Conservation (phyloP, 2,888 invertebrate genomes). For the Dryobota labecula region DNA sequence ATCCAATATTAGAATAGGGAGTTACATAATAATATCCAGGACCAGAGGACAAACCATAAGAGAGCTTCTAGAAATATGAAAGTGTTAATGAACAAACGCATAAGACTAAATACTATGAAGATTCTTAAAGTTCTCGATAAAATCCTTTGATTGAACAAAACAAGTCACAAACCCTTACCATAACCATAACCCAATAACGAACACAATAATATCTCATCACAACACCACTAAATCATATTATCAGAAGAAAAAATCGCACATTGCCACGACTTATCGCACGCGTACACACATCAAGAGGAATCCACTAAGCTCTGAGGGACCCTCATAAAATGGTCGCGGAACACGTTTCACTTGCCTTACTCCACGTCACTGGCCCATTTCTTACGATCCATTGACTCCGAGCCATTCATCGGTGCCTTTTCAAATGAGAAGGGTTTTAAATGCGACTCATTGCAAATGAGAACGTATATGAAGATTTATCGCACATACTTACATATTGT, state of each 20-base stretch:
- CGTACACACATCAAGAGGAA: constrained; percentile 58
- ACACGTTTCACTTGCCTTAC: constrained; percentile 82
- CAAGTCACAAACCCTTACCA: neutral
- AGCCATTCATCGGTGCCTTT: constrained; percentile 87
- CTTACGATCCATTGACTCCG: constrained; percentile 89
- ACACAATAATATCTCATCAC: constrained; percentile 33
- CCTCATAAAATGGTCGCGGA: constrained; percentile 76
- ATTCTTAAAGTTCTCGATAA: neutral
- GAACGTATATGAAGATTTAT: constrained; percentile 80
- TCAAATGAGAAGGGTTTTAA: constrained; percentile 86
- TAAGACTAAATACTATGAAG: neutral
- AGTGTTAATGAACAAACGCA: neutral
- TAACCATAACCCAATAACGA: constrained; percentile 30
- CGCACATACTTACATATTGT: constrained; percentile 68
- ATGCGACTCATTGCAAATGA: constrained; percentile 83
- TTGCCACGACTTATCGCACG: constrained; percentile 61
- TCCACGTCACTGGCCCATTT: constrained; percentile 87
- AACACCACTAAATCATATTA: constrained; percentile 47
- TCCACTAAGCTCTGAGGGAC: constrained; percentile 71
- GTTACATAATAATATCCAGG: neutral
- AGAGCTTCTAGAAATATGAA: neutral
- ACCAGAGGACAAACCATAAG: neutral
- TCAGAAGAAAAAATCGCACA: constrained; percentile 54
- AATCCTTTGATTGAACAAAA: neutral
- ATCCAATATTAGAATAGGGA: neutral